These are phyloP conservation scores for Phyllostomus hastatus DNA, from an alignment of 2,113 vertebrate genomes.

Conservation along the genomic window DNA sequence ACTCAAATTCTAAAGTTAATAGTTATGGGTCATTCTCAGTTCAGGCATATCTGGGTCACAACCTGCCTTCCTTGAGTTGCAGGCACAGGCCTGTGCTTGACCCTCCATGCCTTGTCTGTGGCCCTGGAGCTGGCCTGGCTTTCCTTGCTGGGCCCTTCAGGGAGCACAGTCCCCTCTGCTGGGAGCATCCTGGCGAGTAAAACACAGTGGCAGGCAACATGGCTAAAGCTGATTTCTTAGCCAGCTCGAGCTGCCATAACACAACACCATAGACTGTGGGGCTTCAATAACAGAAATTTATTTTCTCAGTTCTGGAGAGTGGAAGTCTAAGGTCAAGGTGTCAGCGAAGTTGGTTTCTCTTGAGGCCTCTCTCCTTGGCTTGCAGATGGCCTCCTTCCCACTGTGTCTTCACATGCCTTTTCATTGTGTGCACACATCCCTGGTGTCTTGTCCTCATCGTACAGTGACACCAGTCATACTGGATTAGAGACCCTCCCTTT, in stretches of 20 bases:
- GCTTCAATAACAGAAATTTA: neutral
- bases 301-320: neutral
- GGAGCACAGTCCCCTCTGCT: neutral
- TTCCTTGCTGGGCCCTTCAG: neutral
- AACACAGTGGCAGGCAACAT: neutral
- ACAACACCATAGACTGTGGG: neutral
- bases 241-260: neutral
- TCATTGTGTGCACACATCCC: neutral
- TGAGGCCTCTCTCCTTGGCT: neutral
- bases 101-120: neutral
- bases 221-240: neutral
- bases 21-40: neutral
- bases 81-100: neutral
- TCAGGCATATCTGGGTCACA: neutral
- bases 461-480: neutral
- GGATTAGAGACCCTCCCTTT: neutral
- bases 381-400: neutral
- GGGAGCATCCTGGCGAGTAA: neutral
- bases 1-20: neutral
- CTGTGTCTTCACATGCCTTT: neutral
- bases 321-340: neutral
- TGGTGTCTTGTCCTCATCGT: neutral
- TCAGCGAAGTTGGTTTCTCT: neutral
- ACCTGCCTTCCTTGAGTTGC: neutral
- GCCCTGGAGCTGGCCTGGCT: neutral